Evolutionary conservation across 1,140 invertebrate species (phyloP).

Genomic region (Temnothorax curvispinosus): DNA sequence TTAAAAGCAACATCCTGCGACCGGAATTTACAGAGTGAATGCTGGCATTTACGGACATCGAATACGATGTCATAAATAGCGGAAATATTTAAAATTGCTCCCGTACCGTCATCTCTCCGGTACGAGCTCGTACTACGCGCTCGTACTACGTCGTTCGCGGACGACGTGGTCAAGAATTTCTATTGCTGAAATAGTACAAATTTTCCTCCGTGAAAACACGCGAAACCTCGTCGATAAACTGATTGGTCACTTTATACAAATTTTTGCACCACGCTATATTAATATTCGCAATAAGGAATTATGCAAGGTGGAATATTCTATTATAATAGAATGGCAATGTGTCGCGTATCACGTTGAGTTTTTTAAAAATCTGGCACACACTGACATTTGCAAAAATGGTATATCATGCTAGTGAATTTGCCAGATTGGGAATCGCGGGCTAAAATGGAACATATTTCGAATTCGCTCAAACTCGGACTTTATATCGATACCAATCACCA

Average conservation of each 20-base stretch:
- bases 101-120: constrained; percentile 2
- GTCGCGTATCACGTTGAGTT: background rate
- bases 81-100: constrained; percentile 54
- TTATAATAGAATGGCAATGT: background rate
- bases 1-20: constrained; percentile 7
- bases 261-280: background rate
- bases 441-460: constrained; percentile 41
- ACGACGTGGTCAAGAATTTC: constrained; percentile 45
- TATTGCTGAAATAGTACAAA: constrained; percentile 45
- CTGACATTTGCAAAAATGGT: background rate
- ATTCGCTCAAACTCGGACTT: background rate
- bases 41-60: constrained; percentile 33
- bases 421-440: background rate
- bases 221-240: background rate
- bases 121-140: background rate
- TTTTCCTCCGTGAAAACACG: constrained; percentile 1
- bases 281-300: background rate
- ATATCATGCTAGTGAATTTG: constrained; percentile 21
- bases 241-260: constrained; percentile 8
- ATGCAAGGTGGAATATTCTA: background rate
- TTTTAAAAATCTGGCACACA: background rate
- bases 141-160: background rate
- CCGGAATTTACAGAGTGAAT: constrained; percentile 27
- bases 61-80: constrained; percentile 36
- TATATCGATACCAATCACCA: constrained; percentile 9